phyloP scores from a whole-genome alignment of 2,797 vertebrate species.

The Poecile montanus region DNA sequence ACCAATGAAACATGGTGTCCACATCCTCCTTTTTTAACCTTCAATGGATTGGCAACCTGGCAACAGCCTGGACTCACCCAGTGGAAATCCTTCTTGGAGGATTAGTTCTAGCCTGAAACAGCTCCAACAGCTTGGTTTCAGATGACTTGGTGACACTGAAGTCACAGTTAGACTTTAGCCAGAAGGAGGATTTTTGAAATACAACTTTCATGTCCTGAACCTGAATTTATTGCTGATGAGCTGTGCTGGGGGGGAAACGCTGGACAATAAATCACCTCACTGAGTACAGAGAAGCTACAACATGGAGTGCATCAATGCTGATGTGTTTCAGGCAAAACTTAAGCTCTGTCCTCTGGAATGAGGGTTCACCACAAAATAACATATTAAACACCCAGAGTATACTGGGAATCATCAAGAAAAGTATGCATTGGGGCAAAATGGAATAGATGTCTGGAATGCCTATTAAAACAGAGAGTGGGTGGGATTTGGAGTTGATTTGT shows the following conservation, averaged over 20 bases:
- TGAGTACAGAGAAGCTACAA: neutral
- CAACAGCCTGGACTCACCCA: neutral
- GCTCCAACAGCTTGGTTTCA: neutral
- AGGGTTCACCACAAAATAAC: neutral
- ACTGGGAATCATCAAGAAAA: neutral
- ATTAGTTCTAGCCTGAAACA: neutral
- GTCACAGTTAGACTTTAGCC: neutral
- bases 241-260: rapidly evolving
- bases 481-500: neutral
- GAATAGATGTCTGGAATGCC: neutral
- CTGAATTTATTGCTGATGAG: neutral
- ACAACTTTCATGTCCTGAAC: neutral
- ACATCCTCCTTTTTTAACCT: neutral
- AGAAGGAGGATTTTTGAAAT: neutral
- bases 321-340: neutral
- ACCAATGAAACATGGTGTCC: neutral
- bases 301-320: rapidly evolving
- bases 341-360: neutral
- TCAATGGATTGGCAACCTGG: neutral
- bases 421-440: neutral
- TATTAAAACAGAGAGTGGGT: neutral
- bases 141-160: neutral
- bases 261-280: neutral
- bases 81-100: neutral
- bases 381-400: neutral